phyloP scores from a whole-genome alignment of 2,797 vertebrate species.

The Coilia nasus region DNA sequence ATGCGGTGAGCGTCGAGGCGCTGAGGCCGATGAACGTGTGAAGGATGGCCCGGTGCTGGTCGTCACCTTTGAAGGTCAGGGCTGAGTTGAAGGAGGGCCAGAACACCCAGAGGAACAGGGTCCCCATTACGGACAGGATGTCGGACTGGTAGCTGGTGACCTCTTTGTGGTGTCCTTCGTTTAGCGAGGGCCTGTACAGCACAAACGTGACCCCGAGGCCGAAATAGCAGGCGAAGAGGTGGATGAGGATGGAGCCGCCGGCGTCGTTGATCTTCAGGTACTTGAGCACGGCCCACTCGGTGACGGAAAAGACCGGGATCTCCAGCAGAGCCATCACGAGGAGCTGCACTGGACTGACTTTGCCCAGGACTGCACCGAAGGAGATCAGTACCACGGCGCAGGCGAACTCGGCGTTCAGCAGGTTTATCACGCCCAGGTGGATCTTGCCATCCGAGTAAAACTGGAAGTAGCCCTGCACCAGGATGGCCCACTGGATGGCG shows the following conservation, averaged over 20 bases:
- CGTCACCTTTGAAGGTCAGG: conserved; percentile 70
- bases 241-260: conserved; percentile 79
- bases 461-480: conserved; percentile 79
- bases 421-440: conserved; percentile 70
- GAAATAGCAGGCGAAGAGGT: conserved; percentile 83
- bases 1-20: conserved; percentile 70
- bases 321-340: conserved; percentile 76
- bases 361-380: conserved; percentile 67
- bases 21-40: conserved; percentile 81
- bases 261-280: conserved; percentile 75
- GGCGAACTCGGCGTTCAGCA: conserved; percentile 77
- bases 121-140: conserved; percentile 76
- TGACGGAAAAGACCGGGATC: conserved; percentile 71
- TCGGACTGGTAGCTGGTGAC: conserved; percentile 71
- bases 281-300: conserved; percentile 74
- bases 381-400: conserved; percentile 71
- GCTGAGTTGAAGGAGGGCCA: conserved; percentile 84
- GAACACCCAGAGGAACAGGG: conserved; percentile 82
- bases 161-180: conserved; percentile 67
- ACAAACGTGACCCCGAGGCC: conserved; percentile 75
- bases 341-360: conserved; percentile 80
- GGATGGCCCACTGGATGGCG: conserved; percentile 78
- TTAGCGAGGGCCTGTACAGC: conserved; percentile 63
- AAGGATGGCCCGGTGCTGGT: conserved; percentile 77
- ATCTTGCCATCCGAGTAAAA: conserved; percentile 71